A percentile compares a stretch with the other conserved stretches of the same genome.
Evolutionary conservation across 2,888 invertebrate species (phyloP).

Genomic region (Tiliacea aurago): DNA sequence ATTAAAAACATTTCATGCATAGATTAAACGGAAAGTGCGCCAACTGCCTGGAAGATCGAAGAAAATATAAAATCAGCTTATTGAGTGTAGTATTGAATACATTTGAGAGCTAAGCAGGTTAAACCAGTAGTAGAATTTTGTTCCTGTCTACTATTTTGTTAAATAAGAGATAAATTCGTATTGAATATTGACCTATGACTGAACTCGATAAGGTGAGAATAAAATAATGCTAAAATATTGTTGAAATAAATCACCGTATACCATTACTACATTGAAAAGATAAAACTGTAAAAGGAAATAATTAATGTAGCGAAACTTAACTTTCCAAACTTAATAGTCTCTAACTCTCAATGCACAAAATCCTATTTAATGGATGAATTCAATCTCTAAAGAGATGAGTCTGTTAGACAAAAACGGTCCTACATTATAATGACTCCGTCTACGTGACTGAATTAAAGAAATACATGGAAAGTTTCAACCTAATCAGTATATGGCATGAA

Average conservation of each 20-base stretch:
- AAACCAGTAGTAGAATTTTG: conserved; percentile 69
- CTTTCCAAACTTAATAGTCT: conserved; percentile 33
- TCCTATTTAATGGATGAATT: conserved; percentile 19
- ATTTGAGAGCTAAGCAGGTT: conserved; percentile 68
- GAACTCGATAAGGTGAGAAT: conserved; percentile 63
- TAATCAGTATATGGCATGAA: conserved; percentile 11
- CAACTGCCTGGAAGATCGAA: conserved; percentile 46
- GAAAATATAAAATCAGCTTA: conserved; percentile 62
- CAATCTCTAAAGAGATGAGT: neutral
- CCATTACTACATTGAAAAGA: conserved; percentile 42
- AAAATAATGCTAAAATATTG: conserved; percentile 54
- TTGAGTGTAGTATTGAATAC: conserved; percentile 63
- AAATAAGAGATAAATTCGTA: conserved; percentile 71
- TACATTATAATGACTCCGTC: conserved; percentile 1
- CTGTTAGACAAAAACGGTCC: conserved; percentile 17
- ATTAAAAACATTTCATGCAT: conserved; percentile 23
- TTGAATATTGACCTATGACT: conserved; percentile 73
- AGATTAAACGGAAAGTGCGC: conserved; percentile 28
- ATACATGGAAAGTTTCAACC: conserved; percentile 7
- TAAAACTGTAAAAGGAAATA: conserved; percentile 47
- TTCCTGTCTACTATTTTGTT: conserved; percentile 61
- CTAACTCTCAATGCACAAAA: conserved; percentile 4
- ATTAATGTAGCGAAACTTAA: conserved; percentile 26
- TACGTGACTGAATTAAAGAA: conserved; percentile 23
- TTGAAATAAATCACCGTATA: conserved; percentile 57